phyloP scores from a whole-genome alignment of 2,797 vertebrate genomes.

The Miopithecus talapoin region DNA sequence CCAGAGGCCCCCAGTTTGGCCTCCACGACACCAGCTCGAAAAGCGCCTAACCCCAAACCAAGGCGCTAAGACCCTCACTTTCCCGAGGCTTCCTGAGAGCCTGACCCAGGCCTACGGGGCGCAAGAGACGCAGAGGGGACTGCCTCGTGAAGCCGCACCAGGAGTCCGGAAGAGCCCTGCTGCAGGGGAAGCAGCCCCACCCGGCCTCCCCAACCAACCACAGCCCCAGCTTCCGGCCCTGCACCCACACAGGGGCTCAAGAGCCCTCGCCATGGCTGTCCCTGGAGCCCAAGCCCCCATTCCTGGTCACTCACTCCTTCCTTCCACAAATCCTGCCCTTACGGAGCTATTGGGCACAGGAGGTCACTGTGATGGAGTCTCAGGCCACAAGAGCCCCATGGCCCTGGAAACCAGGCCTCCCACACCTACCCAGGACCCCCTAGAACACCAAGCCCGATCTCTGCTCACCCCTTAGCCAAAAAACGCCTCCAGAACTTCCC shows the following conservation, averaged over 20 bases:
- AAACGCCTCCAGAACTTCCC: background rate
- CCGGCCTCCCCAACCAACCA: background rate
- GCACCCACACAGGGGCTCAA: fast-evolving
- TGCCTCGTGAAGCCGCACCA: background rate
- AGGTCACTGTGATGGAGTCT: background rate
- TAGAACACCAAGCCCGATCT: background rate
- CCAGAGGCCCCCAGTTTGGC: background rate
- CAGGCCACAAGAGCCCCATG: background rate
- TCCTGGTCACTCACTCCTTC: background rate
- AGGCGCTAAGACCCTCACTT: background rate
- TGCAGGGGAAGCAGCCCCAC: background rate
- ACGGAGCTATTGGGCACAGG: background rate
- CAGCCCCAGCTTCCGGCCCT: background rate
- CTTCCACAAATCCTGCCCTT: background rate
- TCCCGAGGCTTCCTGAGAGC: background rate
- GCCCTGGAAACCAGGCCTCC: background rate
- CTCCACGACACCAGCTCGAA: too few species aligned
- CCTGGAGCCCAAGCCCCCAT: background rate
- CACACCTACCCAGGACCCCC: background rate
- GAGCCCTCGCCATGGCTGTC: background rate
- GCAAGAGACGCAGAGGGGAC: fast-evolving
- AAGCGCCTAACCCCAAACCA: background rate
- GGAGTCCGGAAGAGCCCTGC: slow-evolving; percentile 23
- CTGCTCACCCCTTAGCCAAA: slow-evolving; percentile 20
- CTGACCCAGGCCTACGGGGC: background rate